phyloP scores from a whole-genome alignment of 1,140 invertebrate species.

The Drosophila baimaii region DNA sequence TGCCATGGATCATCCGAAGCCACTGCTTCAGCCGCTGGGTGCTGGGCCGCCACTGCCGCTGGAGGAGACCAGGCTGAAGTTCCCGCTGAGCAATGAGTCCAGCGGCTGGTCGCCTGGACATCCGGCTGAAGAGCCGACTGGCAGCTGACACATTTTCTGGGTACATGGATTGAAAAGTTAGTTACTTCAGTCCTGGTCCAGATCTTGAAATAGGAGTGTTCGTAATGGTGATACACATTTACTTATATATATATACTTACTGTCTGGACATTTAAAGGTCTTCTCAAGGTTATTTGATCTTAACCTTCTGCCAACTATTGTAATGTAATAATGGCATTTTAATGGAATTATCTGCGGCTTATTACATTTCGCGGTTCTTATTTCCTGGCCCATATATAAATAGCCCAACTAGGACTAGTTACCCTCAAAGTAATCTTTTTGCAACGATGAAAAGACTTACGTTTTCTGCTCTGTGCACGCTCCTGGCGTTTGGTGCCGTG shows the following conservation, averaged over 20 bases:
- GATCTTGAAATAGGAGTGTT: background rate
- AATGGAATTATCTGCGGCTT: background rate
- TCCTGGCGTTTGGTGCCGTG: background rate
- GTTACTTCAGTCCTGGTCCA: too few species aligned
- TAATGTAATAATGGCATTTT: constrained; percentile 4
- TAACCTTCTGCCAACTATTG: background rate
- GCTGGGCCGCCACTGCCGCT: too few species aligned
- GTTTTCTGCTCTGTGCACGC: background rate
- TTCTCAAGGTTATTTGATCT: background rate
- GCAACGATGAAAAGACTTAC: background rate
- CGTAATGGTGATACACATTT: too few species aligned
- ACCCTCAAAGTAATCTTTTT: background rate
- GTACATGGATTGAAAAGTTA: too few species aligned
- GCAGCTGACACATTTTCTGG: too few species aligned
- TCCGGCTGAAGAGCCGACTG: too few species aligned
- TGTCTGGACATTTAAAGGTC: background rate
- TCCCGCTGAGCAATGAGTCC: too few species aligned
- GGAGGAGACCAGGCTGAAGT: too few species aligned
- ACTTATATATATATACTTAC: background rate
- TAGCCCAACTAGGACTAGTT: background rate
- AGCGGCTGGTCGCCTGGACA: too few species aligned
- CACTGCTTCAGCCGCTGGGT: too few species aligned
- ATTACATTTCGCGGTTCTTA: constrained; percentile 3
- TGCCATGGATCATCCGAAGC: too few species aligned
- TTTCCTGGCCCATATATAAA: constrained; percentile 13